phyloP scores from a whole-genome alignment of 1,140 invertebrate species.

The Trichonephila clavipes region DNA sequence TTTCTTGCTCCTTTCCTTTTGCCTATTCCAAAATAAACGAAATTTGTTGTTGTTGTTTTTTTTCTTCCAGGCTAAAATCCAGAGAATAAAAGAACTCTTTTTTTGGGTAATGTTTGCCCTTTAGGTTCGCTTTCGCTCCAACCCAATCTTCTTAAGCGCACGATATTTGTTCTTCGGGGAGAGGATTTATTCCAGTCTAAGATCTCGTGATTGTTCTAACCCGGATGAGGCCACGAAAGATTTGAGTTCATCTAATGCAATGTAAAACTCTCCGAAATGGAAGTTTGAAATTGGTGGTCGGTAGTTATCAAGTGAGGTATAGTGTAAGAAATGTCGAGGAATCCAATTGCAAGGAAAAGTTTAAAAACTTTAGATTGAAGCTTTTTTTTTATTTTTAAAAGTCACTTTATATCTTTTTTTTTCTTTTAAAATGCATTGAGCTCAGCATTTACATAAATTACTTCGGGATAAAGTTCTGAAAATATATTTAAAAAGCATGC shows the following conservation, averaged over 20 bases:
- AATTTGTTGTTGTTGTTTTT: not conserved
- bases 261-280: not conserved
- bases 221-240: not conserved
- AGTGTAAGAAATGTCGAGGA: no score
- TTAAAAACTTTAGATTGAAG: no score
- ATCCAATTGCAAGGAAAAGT: no score
- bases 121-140: constrained; percentile 15
- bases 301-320: not conserved
- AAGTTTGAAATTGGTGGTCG: not conserved
- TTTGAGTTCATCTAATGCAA: constrained; percentile 10
- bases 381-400: no score
- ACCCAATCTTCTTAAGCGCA: constrained; percentile 22
- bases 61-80: not conserved
- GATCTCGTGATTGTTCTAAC: not conserved
- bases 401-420: no score
- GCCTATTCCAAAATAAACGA: constrained; percentile 39
- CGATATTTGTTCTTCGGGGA: not conserved
- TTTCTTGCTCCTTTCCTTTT: not conserved
- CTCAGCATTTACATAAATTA: no score
- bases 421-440: no score
- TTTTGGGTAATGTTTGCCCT: constrained; percentile 25
- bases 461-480: no score
- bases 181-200: not conserved
- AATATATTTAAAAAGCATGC: no score
- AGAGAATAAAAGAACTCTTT: not conserved